Conservation (phyloP, 2,113 vertebrate genomes). For the Ploceus nigricollis region DNA sequence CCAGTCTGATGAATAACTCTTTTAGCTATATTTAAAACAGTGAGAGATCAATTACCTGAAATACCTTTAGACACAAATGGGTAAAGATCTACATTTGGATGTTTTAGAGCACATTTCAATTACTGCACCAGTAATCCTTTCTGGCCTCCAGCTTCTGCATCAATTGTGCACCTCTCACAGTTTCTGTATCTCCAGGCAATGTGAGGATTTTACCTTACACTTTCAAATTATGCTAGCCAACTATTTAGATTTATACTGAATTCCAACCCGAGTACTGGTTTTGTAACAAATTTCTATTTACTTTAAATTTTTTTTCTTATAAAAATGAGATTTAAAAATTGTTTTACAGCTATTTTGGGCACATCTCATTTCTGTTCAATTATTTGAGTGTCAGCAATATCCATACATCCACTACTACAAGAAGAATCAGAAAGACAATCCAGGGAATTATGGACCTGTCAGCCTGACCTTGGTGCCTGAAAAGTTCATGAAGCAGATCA, state of each 20-base stretch:
- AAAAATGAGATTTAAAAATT: background rate
- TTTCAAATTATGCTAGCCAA: background rate
- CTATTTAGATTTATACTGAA: background rate
- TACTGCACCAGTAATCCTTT: background rate
- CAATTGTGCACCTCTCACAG: background rate
- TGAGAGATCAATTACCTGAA: background rate
- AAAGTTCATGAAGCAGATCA: too few species aligned
- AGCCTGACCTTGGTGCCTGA: background rate
- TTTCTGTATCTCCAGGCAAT: background rate
- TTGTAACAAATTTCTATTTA: background rate
- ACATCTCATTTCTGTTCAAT: background rate
- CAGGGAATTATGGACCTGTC: background rate
- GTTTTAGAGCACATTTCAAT: background rate
- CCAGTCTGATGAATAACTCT: background rate
- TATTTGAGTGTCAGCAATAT: background rate
- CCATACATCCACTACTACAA: background rate
- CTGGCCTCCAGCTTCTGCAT: background rate
- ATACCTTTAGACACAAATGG: background rate
- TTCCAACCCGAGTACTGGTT: background rate
- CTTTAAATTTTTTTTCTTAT: background rate
- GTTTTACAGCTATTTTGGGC: fast-evolving
- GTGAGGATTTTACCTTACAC: background rate
- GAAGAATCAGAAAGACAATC: background rate
- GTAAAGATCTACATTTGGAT: background rate
- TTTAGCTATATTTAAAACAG: background rate